Base-by-base conservation (phyloP, 2,888 invertebrate species). In the Pyrgus malvae region DNA sequence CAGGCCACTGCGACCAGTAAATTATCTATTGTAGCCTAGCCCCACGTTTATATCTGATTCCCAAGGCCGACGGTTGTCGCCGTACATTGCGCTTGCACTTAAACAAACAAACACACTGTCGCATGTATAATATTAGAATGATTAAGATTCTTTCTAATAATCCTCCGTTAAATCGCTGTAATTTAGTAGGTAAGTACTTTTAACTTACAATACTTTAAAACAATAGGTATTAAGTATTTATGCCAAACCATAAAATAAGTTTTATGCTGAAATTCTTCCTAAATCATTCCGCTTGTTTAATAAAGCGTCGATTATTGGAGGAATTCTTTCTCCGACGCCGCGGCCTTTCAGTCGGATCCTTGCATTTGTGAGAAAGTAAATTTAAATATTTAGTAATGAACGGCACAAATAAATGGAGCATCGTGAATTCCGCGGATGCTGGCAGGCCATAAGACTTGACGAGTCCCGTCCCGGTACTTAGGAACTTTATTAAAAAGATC, bases 401-500 rank as follows among this genome's bases (percentile, higher is more conserved):
- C 71, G 72, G 74, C 75, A 78, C 79, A 80, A 80, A 80, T 76
- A 78, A 81, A 81, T 74, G 76, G 74, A 73, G 74, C 72, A 69
- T 67, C 62, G 65, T 62, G 68, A 73, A 76, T 76, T 78, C 70
- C 75, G 75, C 76, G 78, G 70, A 72, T 70, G 69, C 69, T 16
- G 25, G 25, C 9, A 8, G 12, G 9, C 17, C 70, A 74, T 75
- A 81, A 82, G 73, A 84, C 83, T 83, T 84, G 83, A 86, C 56
- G 51, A 83, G 77, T 64, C 72, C 80, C 74, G 78, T 81, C 74
- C 77, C 72, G 76, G 80, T 82, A 75, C 67, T 76, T n/a, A n/a
- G n/a, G 72, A 83, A 84, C 74, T 83, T 77, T 75, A 83, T 81
- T 83, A 81, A 83, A 84, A 83, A 77, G 78, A 75, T 80, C 75